Conservation (phyloP, 2,888 invertebrate species). For the Microctonus hyperodae region DNA sequence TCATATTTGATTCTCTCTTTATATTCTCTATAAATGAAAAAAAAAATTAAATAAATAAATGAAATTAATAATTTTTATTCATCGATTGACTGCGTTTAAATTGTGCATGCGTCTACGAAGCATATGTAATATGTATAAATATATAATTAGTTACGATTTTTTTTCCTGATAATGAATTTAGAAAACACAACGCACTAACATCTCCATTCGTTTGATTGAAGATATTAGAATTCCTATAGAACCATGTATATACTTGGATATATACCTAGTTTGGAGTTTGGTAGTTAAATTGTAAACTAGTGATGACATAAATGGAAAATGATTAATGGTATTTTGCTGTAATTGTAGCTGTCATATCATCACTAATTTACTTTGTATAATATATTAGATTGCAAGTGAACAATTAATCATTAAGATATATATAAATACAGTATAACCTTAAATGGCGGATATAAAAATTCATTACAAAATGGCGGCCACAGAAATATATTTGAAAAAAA, state of each 20-base stretch:
- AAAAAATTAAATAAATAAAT: too few species aligned
- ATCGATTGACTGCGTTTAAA: slow-evolving; percentile 1
- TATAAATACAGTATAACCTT: too few species aligned
- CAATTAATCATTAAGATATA: background rate
- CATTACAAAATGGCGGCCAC: too few species aligned
- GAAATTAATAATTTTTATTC: background rate
- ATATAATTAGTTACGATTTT: background rate
- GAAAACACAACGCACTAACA: background rate
- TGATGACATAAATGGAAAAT: background rate
- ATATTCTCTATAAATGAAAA: background rate
- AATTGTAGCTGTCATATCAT: background rate
- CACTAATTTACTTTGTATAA: slow-evolving; percentile 2
- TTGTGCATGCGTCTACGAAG: background rate
- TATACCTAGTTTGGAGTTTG: background rate
- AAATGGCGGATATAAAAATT: too few species aligned
- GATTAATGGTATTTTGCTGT: background rate
- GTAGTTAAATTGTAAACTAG: background rate
- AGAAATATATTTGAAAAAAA: too few species aligned
- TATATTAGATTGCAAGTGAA: background rate
- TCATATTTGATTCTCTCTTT: background rate
- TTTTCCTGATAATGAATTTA: slow-evolving; percentile 1
- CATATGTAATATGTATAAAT: background rate
- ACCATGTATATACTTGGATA: background rate
- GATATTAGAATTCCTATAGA: background rate
- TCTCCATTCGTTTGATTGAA: background rate